Conservation (phyloP, 30 jellyfish, hydroid and myxozoan species). For the Hydra vulgaris region DNA sequence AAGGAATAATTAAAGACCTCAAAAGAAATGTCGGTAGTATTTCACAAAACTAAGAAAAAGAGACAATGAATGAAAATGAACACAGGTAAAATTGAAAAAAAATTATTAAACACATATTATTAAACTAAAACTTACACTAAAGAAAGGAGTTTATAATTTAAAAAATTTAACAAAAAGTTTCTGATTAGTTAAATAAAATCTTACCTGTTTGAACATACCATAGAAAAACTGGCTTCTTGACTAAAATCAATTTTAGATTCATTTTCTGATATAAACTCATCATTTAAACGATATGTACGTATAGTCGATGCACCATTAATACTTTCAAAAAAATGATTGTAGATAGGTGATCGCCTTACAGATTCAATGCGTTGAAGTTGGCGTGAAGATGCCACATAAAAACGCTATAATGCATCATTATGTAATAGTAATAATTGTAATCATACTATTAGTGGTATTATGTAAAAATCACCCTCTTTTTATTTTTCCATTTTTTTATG, state of each 20-base stretch:
- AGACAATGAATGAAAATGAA: no score
- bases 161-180: no score
- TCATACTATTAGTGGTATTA: no score
- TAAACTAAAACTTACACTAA: not conserved
- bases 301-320: conserved; percentile 87
- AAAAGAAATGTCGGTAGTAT: no score
- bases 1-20: no score
- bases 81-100: no score
- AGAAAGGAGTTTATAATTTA: not conserved
- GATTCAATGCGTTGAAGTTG: conserved; percentile 92
- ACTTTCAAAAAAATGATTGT: conserved; percentile 80
- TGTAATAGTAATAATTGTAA: no score
- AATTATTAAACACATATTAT: not conserved
- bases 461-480: no score
- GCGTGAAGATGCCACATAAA: conserved; percentile 86
- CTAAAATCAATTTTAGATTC: conserved; percentile 56
- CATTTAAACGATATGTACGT: conserved; percentile 57
- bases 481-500: no score
- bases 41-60: no score
- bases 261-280: conserved; percentile 43
- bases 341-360: conserved; percentile 81
- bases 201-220: conserved; percentile 71
- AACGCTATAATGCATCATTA: conserved; percentile 37
- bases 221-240: conserved; percentile 75
- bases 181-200: not conserved